Percentiles rank a stretch among this genome's conserved stretches.
Evolutionary conservation across 2,888 invertebrate species (phyloP).

Genomic region (Embidobia sp.): DNA sequence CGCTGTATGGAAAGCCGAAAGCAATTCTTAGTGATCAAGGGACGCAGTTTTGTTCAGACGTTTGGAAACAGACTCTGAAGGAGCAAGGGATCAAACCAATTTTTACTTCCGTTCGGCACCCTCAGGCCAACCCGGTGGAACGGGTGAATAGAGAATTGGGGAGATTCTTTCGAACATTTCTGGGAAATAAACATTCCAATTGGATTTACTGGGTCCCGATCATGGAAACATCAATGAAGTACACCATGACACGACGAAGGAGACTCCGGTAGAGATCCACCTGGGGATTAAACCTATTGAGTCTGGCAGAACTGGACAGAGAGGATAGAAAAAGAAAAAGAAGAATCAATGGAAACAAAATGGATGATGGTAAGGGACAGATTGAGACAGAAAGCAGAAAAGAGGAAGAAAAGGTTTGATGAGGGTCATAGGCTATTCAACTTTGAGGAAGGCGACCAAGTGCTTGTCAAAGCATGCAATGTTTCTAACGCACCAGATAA

Average conservation of each 20-base stretch:
- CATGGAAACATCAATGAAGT: constrained; percentile 42
- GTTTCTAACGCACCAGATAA: background rate
- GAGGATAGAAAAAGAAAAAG: background rate
- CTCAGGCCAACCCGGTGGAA: constrained; percentile 2
- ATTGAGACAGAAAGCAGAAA: background rate
- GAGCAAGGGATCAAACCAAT: background rate
- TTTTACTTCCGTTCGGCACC: background rate
- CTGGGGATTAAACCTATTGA: constrained; percentile 11
- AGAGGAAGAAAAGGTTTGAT: background rate
- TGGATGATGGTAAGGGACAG: background rate
- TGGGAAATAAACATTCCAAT: background rate
- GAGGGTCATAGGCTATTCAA: background rate
- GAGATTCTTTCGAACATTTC: constrained; percentile 1
- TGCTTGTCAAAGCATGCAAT: background rate
- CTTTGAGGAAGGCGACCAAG: no score
- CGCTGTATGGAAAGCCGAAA: no score
- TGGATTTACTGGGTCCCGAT: constrained; percentile 30
- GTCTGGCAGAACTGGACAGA: no score
- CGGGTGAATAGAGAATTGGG: no score
- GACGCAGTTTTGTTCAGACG: no score
- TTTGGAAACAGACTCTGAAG: no score
- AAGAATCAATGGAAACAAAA: background rate
- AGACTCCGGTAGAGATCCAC: constrained; percentile 25
- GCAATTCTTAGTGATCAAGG: no score
- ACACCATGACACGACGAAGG: constrained; percentile 27